Base-by-base conservation (phyloP, 2,888 invertebrate species). In the Beris chalybata region DNA sequence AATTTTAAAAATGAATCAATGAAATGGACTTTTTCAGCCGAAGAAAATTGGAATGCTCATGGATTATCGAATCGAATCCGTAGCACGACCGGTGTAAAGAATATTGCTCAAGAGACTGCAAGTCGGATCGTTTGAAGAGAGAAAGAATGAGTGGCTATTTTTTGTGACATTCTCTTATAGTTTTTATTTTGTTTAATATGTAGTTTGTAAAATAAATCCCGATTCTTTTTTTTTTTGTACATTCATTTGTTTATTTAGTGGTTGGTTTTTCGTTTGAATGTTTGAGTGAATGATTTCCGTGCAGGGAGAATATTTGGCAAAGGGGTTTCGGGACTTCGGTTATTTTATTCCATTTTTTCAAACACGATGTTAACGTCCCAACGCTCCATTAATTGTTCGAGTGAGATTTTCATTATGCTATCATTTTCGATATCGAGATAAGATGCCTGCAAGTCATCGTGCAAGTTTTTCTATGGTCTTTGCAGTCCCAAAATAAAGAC, bases 21-120 rank as follows among this genome's bases (percentile, higher is more conserved):
- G 61, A 61, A 61, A 61, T 61, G 61, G n/a, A 13, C 38, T 50
- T 22, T 61, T 61, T 61, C 61, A 61, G 61, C 32, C 11, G 61
- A 61, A n/a, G 50, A 52, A 15, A 13, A n/a, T 47, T 61, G 61
- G 50, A 56, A 43, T 7, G 11, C 38, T 12, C 38, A 56, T 56
- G 44, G 15, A n/a, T 22, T 56, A 22, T 31, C 31, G 32, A 54
- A 54, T 54, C 54, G 31, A 54, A 1, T 54, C 29, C 11, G n/a
- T 44, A 43, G 6, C 5, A 22, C 3, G 22, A 22, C 15, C 12
- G 48, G 52, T 11, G 53, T 67, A 44, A 50, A 61, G 1, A 31
- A 43, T 12, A 45, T 68, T 38, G 68, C 68, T n/a, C 52, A 59
- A 4, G 32, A 48, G 22, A 65, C 63, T 48, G 68, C 68, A 50